Base-by-base conservation (phyloP, 2,888 invertebrate genomes). In the Craniophora ligustri region DNA sequence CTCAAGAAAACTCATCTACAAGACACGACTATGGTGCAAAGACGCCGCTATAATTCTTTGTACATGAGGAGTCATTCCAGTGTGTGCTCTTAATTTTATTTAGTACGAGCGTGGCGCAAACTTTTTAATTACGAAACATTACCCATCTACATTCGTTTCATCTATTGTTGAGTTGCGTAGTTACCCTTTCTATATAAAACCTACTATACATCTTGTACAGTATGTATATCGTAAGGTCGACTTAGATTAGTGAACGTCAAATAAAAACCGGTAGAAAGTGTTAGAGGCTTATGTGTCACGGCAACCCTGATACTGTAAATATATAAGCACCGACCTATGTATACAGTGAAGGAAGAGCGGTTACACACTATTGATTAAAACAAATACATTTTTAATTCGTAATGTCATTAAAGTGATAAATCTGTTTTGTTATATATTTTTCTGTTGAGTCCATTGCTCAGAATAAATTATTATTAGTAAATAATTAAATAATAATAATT, bases 201-300 rank as follows among this genome's bases (percentile, higher is more conserved):
- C 49, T 67, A 63, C 65, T 66, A 51, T 50, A 47, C 31, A 67
- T 65, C 59, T 72, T 75, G 72, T 72, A 72, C 67, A 72, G 61
- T 49, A 55, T 63, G 38, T 58, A 35, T 64, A 46, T 62, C 45
- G 36, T 74, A 59, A 72, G 64, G 42, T 63, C 41, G 58, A 72
- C 21, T 57, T 74, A 72, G 67, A 56, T 55, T 68, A 72, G 56
- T 51, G 10, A 58, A 51, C 28, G 50, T 64, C 60, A 54, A 54
- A 54, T 47, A 57, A 57, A 57, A 54, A 57, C 51, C 28, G 56
- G 39, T 65, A 75, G 64, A 42, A 44, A 38, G 53, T 38, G 36
- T 63, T 75, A 74, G 67, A 58, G 26, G 72, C 75, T 75, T 75
- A 63, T 61, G 70, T 63, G 63, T 65, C 67, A 71, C 62, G 48